A percentile compares a stretch with the other conserved stretches of the same genome.
Evolutionary conservation across 2,797 vertebrate species (phyloP).

Genomic region (Xerus rutilus): DNA sequence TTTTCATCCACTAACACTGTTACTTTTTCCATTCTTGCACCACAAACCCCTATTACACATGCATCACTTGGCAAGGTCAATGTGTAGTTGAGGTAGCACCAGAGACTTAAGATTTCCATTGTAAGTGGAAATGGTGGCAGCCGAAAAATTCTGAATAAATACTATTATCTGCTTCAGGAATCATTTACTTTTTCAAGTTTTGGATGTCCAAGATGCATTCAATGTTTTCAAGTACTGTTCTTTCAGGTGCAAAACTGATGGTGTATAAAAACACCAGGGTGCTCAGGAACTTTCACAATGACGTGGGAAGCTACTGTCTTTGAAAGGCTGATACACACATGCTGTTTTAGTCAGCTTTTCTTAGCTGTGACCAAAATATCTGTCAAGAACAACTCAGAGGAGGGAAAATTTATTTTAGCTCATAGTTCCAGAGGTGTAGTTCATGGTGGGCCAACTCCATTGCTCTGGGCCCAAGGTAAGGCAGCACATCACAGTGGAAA

Average conservation of each 20-base stretch:
- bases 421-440: no score
- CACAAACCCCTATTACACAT: background rate
- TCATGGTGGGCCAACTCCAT: no score
- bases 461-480: no score
- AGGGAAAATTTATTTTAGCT: no score
- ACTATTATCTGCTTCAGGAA: background rate
- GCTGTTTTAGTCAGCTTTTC: background rate
- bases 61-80: background rate
- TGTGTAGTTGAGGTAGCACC: background rate
- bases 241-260: background rate
- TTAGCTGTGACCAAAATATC: no score
- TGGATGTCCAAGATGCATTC: background rate
- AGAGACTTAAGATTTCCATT: background rate
- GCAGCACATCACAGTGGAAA: no score
- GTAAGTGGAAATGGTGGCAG: background rate
- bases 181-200: background rate
- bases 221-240: conserved; percentile 3
- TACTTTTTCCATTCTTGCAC: background rate
- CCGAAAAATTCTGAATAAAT: conserved; percentile 1
- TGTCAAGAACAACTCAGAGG: no score
- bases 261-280: background rate
- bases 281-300: background rate
- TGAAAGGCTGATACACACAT: background rate
- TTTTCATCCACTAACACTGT: conserved; percentile 12
- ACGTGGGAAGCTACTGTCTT: background rate